phyloP scores from a whole-genome alignment of 2,797 vertebrate genomes.

The Ptychadena robeensis region DNA sequence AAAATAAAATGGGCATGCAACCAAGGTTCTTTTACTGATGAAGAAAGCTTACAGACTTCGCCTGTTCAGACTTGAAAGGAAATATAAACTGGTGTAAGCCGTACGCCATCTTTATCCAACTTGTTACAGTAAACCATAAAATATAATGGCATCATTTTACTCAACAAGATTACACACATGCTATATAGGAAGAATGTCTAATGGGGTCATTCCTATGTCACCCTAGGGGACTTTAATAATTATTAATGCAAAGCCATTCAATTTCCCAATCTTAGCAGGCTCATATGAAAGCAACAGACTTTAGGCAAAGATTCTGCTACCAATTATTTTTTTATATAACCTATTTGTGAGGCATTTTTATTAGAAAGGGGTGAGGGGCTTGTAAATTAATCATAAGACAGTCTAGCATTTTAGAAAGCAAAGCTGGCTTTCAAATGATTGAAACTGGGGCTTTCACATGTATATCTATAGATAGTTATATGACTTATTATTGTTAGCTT shows the following conservation, averaged over 20 bases:
- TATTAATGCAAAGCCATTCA: constrained; percentile 36
- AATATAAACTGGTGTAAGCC: neutral
- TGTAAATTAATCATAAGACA: neutral
- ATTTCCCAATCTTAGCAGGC: constrained; percentile 31
- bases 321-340: neutral
- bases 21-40: neutral
- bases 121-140: constrained; percentile 28
- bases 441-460: neutral
- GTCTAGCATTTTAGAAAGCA: neutral
- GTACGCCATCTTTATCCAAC: constrained; percentile 9
- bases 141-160: constrained; percentile 39
- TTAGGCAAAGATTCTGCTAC: neutral
- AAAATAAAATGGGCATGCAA: too few species aligned
- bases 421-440: neutral
- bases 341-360: constrained; percentile 1
- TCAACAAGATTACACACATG: constrained; percentile 47
- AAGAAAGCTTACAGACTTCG: neutral
- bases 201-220: constrained; percentile 23
- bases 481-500: neutral
- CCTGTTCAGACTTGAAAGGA: constrained; percentile 5
- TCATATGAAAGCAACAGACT: constrained; percentile 2
- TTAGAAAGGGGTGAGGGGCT: neutral
- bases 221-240: constrained; percentile 36
- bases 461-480: neutral
- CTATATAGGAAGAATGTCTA: constrained; percentile 45